Percentiles rank a stretch among this genome's conserved stretches.
Evolutionary conservation across 2,113 vertebrate genomes (phyloP).

Genomic region (Brienomyrus brachyistius): DNA sequence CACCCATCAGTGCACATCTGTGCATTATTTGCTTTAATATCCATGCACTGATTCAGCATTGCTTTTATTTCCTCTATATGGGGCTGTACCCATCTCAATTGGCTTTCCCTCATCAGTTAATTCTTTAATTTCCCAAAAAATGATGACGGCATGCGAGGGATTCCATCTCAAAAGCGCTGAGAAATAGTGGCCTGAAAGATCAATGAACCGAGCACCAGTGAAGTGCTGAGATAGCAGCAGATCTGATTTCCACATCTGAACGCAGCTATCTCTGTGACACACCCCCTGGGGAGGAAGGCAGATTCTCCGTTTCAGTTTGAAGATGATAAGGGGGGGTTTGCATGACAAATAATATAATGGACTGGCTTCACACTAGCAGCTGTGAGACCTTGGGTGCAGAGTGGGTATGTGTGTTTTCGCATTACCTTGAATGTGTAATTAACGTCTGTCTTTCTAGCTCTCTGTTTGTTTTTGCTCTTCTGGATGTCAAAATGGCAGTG

Average conservation of each 20-base stretch:
- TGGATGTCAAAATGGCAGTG: neutral
- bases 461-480: neutral
- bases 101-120: neutral
- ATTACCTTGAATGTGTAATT: neutral
- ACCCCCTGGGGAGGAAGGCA: neutral
- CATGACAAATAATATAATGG: neutral
- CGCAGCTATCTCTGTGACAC: neutral
- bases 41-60: neutral
- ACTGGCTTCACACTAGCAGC: neutral
- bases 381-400: neutral
- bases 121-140: neutral
- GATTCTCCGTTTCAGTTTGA: neutral
- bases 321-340: slow-evolving; percentile 4
- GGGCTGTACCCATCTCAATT: neutral
- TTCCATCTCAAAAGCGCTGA: neutral
- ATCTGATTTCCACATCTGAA: slow-evolving; percentile 6
- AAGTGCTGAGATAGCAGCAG: neutral
- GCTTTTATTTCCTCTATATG: neutral
- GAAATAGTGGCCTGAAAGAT: neutral
- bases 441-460: neutral
- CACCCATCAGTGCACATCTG: neutral
- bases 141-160: neutral
- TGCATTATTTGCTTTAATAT: neutral
- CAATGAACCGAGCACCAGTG: neutral
- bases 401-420: neutral